A percentile compares a stretch with the other conserved stretches of the same genome.
phyloP scores from a whole-genome alignment of 2,888 invertebrate genomes.

The Trissonchulus sp. region DNA sequence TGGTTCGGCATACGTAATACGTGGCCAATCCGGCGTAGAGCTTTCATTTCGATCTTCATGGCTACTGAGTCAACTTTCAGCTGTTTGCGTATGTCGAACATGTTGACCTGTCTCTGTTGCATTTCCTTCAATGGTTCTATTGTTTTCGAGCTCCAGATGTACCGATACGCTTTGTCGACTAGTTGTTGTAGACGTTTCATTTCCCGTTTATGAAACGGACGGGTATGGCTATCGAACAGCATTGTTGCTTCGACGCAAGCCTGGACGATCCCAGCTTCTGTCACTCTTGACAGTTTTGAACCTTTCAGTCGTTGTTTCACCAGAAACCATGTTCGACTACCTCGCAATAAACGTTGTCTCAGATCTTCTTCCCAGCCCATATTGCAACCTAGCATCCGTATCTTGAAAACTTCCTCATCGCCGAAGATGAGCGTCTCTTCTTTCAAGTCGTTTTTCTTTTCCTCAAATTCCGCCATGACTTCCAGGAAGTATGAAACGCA shows the following conservation, averaged over 20 bases:
- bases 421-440: constrained; percentile 2
- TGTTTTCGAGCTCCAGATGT: constrained; percentile 7
- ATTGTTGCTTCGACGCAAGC: constrained; percentile 2
- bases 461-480: constrained; percentile 7
- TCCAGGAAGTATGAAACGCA: not conserved
- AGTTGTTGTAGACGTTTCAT: not conserved
- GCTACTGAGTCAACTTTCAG: constrained; percentile 1
- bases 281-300: constrained; percentile 2
- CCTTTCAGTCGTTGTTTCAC: not conserved
- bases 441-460: constrained; percentile 1
- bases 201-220: not conserved
- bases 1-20: not conserved
- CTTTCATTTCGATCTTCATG: constrained; percentile 7
- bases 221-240: constrained; percentile 5
- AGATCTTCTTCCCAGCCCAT: constrained; percentile 10
- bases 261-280: not conserved
- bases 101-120: constrained; percentile 5
- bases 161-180: constrained; percentile 1
- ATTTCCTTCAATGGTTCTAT: not conserved
- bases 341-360: constrained; percentile 6
- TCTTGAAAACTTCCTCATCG: not conserved
- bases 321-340: not conserved
- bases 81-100: constrained; percentile 7
- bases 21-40: not conserved
- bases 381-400: constrained; percentile 1